Evolutionary conservation across 2,888 invertebrate species (phyloP), one percentile per base, ranked within the genome.

Genomic region (Pogonocherus hispidulus): DNA sequence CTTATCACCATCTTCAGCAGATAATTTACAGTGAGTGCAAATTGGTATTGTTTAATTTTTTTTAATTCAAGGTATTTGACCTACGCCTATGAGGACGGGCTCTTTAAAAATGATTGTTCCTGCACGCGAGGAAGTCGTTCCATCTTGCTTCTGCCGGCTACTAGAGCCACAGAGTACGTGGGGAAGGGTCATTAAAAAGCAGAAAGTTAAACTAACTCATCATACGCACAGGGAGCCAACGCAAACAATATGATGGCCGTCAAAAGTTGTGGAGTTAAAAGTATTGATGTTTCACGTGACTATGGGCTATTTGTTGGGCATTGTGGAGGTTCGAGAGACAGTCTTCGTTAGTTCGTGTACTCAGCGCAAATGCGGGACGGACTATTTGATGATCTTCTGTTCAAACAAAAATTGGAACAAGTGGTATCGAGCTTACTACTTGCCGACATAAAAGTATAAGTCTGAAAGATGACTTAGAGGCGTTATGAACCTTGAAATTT

Each of bases 211-310:
- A 63, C 57, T 70, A 64, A 56, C 52, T 60, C 59, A 54, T 60
- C 67, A 56, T 70, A 70, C 65, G 65, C 70, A 71, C 56, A 67
- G 73, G 71, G 72, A 74, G 69, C 67, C 69, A 74, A 71, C 65
- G 68, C 75, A 74, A 76, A 76, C 75, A 72, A 67, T 69, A 66
- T 64, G 68, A 71, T 71, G 69, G 70, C 71, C 74, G 71, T 71
- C 72, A 69, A 70, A 73, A 59, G 64, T 49, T 23, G 49, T 44
- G 69, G 68, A 74, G 67, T 71, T 72, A 65, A 74, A 74, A 73
- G 69, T 76, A 77, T 73, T 75, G 73, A 72, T 72, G 72, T 74
- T 72, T 74, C 52, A 69, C 71, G 69, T 74, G 72, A 70, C 71
- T 70, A 41, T 63, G 59, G 47, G 66, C 68, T 66, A 70, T 72